A percentile compares a stretch with the other conserved stretches of the same genome.
phyloP scores from a whole-genome alignment of 1,140 invertebrate genomes.

The Nasonia longicornis region DNA sequence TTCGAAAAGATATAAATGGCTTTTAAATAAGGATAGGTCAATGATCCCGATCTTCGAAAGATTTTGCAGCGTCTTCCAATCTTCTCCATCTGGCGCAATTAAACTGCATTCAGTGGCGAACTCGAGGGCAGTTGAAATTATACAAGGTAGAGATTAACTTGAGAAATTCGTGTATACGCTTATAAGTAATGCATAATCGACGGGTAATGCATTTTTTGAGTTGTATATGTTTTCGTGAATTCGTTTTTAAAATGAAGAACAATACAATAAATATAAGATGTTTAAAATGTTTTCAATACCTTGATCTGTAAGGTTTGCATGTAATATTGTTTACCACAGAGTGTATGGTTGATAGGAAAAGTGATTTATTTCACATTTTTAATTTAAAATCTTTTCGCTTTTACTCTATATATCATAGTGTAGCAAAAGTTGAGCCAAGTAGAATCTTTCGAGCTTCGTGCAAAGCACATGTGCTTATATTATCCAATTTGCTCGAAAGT shows the following conservation, averaged over 20 bases:
- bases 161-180: not conserved
- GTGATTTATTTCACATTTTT: too few relatives aligned
- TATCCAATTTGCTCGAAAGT: constrained; percentile 33
- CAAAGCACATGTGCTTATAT: not conserved
- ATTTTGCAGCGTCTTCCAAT: constrained; percentile 9
- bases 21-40: constrained; percentile 27
- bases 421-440: not conserved
- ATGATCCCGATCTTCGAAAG: constrained; percentile 18
- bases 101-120: constrained; percentile 13
- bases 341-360: too few relatives aligned
- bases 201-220: not conserved
- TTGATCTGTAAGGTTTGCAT: too few relatives aligned
- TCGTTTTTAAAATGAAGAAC: too few relatives aligned
- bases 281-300: too few relatives aligned
- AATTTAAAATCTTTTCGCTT: too few relatives aligned
- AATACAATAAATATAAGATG: too few relatives aligned
- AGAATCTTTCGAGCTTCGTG: not conserved
- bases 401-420: too few relatives aligned
- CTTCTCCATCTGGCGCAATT: not conserved
- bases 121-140: not conserved
- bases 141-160: not conserved
- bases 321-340: too few relatives aligned
- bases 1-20: constrained; percentile 2
- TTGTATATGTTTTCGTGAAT: not conserved
- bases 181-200: not conserved